phyloP scores from a whole-genome alignment of 2,888 invertebrate species.

The Papilio gigon region DNA sequence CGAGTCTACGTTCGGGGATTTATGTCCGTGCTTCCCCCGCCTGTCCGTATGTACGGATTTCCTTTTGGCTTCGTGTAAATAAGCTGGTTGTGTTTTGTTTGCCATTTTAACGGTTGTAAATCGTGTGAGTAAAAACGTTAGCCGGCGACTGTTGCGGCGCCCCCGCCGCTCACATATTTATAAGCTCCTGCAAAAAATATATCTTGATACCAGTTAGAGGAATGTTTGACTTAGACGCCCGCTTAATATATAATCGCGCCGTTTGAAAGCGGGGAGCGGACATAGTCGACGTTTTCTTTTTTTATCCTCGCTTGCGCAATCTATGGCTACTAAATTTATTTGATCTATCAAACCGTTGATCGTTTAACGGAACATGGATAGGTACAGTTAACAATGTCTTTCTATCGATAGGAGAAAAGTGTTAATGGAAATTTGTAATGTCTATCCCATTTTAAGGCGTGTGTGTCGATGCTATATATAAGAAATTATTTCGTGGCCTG shows the following conservation, averaged over 20 bases:
- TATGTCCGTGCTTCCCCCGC: constrained; percentile 69
- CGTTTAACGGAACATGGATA: neutral
- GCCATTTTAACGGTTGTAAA: constrained; percentile 73
- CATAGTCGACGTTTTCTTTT: neutral
- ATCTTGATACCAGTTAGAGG: constrained; percentile 37
- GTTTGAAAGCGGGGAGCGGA: constrained; percentile 14
- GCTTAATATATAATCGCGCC: constrained; percentile 38
- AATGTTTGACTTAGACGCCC: constrained; percentile 32
- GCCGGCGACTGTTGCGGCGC: constrained; percentile 47
- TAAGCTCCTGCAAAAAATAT: constrained; percentile 45
- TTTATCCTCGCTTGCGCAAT: constrained; percentile 12
- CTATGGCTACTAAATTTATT: constrained; percentile 1
- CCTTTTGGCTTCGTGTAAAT: constrained; percentile 74
- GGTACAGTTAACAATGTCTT: neutral
- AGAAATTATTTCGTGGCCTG: neutral
- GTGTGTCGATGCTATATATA: too few species aligned
- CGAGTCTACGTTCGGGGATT: constrained; percentile 74
- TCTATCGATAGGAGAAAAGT: neutral
- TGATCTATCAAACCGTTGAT: neutral
- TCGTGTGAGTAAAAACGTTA: constrained; percentile 64
- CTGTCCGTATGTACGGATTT: constrained; percentile 71
- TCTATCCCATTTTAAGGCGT: neutral
- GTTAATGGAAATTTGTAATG: neutral
- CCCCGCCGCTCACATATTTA: constrained; percentile 61
- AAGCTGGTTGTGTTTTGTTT: constrained; percentile 71